Percentiles rank a stretch among this genome's conserved stretches.
Conservation (phyloP, 1,140 invertebrate species). For the Platorchestia sp. region DNA sequence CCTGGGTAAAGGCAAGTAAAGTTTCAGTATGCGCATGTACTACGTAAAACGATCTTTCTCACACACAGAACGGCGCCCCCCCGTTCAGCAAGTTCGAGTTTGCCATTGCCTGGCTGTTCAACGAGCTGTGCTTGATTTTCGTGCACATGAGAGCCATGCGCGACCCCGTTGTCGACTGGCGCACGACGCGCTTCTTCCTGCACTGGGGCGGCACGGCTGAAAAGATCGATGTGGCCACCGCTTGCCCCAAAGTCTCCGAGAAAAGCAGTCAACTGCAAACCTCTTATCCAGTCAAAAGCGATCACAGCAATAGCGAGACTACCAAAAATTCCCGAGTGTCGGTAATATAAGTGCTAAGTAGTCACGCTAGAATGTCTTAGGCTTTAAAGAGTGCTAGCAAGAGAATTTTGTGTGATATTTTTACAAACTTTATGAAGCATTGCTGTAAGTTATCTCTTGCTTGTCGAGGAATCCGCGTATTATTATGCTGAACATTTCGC, state of each 20-base stretch:
- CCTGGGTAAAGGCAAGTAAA: no score
- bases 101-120: constrained; percentile 94
- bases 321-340: constrained; percentile 27
- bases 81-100: constrained; percentile 98
- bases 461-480: background rate
- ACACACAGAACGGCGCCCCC: constrained; percentile 86
- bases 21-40: no score
- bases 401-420: constrained; percentile 51
- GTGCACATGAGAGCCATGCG: constrained; percentile 86
- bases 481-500: constrained; percentile 16
- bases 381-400: constrained; percentile 23
- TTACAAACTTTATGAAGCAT: constrained; percentile 53
- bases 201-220: constrained; percentile 94
- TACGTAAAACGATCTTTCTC: constrained; percentile 50
- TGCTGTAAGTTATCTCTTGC: constrained; percentile 22
- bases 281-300: constrained; percentile 8
- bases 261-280: background rate
- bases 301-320: background rate
- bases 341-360: constrained; percentile 41
- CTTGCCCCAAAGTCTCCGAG: background rate
- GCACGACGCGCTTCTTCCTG: constrained; percentile 88
- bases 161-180: constrained; percentile 91
- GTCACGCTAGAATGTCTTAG: constrained; percentile 44
- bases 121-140: constrained; percentile 90
- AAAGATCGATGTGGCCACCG: background rate